Percentiles rank a stretch among this genome's conserved stretches.
phyloP scores from a whole-genome alignment of 2,797 vertebrate species.

The Hozukius guyotensis region DNA sequence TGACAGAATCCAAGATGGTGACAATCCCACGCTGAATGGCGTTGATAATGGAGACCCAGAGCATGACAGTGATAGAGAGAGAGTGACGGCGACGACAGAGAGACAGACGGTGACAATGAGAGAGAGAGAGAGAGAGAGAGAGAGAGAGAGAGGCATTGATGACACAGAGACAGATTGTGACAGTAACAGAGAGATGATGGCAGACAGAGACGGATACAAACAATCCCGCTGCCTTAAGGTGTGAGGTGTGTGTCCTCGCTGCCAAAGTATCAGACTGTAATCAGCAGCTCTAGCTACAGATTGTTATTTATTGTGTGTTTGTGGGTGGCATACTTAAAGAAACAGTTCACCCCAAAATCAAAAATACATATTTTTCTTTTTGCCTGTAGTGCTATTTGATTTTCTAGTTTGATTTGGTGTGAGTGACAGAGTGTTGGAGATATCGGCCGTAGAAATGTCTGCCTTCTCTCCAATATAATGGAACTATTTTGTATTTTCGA shows the following conservation, averaged over 20 bases:
- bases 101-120: neutral
- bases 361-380: too few species aligned
- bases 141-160: neutral
- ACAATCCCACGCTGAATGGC: neutral
- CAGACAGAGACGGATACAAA: neutral
- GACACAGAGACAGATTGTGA: slow-evolving; percentile 17
- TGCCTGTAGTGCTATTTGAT: too few species aligned
- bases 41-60: neutral
- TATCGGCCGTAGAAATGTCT: too few species aligned
- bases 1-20: neutral
- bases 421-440: too few species aligned
- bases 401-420: too few species aligned
- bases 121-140: neutral
- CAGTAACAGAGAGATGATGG: neutral
- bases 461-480: too few species aligned
- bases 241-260: neutral
- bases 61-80: neutral
- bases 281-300: neutral
- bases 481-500: too few species aligned
- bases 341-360: too few species aligned
- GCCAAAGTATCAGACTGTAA: neutral
- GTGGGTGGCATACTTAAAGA: too few species aligned
- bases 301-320: neutral
- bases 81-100: neutral
- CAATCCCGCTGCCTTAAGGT: neutral